A percentile compares a stretch with the other conserved stretches of the same genome.
phyloP scores from a whole-genome alignment of 2,888 invertebrate genomes.

The Cephalotes varians region DNA sequence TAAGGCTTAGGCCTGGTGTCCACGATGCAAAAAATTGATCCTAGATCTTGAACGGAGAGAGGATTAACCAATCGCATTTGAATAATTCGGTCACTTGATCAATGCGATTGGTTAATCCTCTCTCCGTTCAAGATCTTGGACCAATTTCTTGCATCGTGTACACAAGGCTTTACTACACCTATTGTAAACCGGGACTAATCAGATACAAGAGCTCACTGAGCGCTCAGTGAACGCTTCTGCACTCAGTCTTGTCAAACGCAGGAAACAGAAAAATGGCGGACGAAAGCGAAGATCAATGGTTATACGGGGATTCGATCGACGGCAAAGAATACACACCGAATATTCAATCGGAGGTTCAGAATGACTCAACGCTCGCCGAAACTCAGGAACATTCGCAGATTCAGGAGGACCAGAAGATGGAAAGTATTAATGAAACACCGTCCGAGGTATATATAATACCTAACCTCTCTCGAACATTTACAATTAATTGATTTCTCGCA shows the following conservation, averaged over 20 bases:
- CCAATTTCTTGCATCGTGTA: no score
- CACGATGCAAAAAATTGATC: no score
- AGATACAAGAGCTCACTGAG: no score
- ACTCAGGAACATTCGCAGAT: conserved; percentile 77
- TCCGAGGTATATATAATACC: conserved; percentile 73
- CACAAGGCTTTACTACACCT: no score
- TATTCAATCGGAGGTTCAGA: conserved; percentile 76
- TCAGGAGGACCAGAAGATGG: conserved; percentile 73
- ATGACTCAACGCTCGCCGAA: conserved; percentile 74
- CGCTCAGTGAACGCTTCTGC: no score
- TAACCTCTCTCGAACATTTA: conserved; percentile 76
- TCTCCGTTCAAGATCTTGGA: no score
- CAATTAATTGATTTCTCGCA: not conserved
- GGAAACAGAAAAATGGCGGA: conserved; percentile 88
- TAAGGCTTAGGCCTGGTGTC: no score
- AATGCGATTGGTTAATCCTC: no score
- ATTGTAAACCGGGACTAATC: no score
- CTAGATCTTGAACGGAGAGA: no score
- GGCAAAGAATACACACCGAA: conserved; percentile 82
- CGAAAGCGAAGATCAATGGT: conserved; percentile 95
- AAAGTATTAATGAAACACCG: conserved; percentile 59
- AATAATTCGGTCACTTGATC: no score
- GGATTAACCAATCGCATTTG: no score
- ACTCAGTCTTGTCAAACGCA: not conserved
- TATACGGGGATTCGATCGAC: conserved; percentile 92